A percentile compares a stretch with the other conserved stretches of the same genome.
Evolutionary conservation across 2,797 vertebrate species (phyloP).

Genomic region (Moxostoma hubbsi): DNA sequence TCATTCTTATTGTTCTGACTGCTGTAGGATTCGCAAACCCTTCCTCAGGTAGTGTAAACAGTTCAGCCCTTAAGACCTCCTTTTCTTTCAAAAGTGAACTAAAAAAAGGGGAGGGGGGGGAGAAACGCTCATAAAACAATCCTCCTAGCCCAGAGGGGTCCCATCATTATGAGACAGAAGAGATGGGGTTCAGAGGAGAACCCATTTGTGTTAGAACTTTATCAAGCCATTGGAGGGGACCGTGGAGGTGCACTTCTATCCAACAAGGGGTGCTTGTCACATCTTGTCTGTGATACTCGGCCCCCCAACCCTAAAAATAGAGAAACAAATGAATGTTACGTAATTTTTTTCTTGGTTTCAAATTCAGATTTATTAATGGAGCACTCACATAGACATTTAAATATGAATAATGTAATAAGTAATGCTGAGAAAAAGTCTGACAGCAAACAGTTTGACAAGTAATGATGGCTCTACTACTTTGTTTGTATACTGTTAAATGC

Average conservation of each 20-base stretch:
- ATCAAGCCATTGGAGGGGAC: conserved; percentile 90
- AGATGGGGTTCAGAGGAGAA: conserved; percentile 94
- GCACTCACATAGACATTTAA: too few species aligned
- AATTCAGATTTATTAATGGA: too few species aligned
- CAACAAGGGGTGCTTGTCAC: conserved; percentile 90
- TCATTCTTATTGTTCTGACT: conserved; percentile 57
- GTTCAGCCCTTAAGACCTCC: conserved; percentile 77
- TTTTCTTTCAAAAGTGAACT: conserved; percentile 65
- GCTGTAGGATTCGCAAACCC: conserved; percentile 66
- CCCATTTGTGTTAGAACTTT: conserved; percentile 95
- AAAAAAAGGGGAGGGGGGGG: conserved; percentile 17
- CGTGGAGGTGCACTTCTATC: conserved; percentile 92
- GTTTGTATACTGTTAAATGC: too few species aligned
- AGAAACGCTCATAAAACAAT: conserved; percentile 50
- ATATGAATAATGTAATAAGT: too few species aligned
- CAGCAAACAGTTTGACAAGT: too few species aligned
- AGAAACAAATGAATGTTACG: conserved; percentile 16
- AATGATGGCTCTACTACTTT: too few species aligned
- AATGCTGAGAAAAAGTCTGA: too few species aligned
- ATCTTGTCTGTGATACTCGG: conserved; percentile 88
- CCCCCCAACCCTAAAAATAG: conserved; percentile 84
- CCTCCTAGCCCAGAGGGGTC: conserved; percentile 54
- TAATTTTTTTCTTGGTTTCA: too few species aligned
- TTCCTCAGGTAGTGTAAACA: conserved; percentile 81
- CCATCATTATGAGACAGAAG: conserved; percentile 93